A percentile compares a stretch with the other conserved stretches of the same genome.
Evolutionary conservation across 2,888 invertebrate species (phyloP).

Genomic region (Agrotis exclamationis): DNA sequence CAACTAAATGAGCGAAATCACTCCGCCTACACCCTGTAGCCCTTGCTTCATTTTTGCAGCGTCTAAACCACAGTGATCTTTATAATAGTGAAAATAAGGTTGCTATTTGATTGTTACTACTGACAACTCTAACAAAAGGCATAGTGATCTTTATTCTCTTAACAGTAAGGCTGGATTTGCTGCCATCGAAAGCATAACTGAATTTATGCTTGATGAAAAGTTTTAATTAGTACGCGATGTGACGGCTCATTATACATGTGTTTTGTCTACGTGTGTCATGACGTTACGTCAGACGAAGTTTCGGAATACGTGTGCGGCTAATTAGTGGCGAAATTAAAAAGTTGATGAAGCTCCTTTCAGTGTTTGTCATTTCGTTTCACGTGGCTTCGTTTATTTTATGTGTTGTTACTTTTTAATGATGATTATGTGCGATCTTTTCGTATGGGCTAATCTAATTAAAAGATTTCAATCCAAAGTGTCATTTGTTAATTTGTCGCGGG

Average conservation of each 20-base stretch:
- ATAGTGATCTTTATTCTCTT: slow-evolving; percentile 1
- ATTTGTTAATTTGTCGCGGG: slow-evolving; percentile 8
- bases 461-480: slow-evolving; percentile 40
- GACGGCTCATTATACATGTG: slow-evolving; percentile 33
- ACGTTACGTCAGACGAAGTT: slow-evolving; percentile 30
- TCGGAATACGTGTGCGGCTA: slow-evolving; percentile 38
- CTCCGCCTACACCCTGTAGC: slow-evolving; percentile 3
- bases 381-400: background rate
- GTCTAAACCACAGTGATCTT: background rate
- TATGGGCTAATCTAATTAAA: background rate
- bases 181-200: background rate
- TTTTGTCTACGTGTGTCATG: slow-evolving; percentile 30
- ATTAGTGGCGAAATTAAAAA: slow-evolving; percentile 54
- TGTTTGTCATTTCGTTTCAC: slow-evolving; percentile 29
- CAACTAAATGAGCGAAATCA: slow-evolving; percentile 30
- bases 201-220: slow-evolving; percentile 34
- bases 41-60: background rate
- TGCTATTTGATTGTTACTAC: background rate
- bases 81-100: background rate
- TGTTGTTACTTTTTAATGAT: slow-evolving; percentile 7
- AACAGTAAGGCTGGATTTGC: background rate
- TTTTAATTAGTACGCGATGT: slow-evolving; percentile 44
- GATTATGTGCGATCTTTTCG: background rate
- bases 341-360: slow-evolving; percentile 31
- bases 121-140: background rate